Evolutionary conservation across 2,888 invertebrate genomes (phyloP).

Genomic region (Odontomyia ornata): DNA sequence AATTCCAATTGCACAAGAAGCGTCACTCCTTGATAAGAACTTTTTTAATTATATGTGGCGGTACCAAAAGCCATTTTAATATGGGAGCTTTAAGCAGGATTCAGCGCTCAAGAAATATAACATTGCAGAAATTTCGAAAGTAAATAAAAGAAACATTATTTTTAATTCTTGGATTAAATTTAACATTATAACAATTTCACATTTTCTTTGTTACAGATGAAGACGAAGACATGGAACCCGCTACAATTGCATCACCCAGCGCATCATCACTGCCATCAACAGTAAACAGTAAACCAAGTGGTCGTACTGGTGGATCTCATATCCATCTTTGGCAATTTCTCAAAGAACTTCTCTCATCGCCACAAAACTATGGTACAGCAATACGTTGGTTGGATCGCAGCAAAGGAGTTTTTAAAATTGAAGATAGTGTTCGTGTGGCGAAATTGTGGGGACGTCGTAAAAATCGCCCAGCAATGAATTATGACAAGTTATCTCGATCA

Average conservation of each 20-base stretch:
- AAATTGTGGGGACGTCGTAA: slow-evolving; percentile 97
- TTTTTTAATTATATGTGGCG: too few species aligned
- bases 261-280: slow-evolving; percentile 43
- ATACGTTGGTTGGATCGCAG: slow-evolving; percentile 97
- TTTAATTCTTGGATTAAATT: too few species aligned
- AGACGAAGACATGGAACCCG: slow-evolving; percentile 61
- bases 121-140: too few species aligned
- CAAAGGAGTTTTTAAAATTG: slow-evolving; percentile 98
- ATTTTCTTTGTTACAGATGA: slow-evolving; percentile 62
- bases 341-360: slow-evolving; percentile 90
- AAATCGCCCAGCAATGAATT: slow-evolving; percentile 99
- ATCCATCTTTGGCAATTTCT: slow-evolving; percentile 99
- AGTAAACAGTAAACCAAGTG: slow-evolving; percentile 46
- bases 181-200: too few species aligned
- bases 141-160: too few species aligned
- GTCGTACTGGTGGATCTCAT: slow-evolving; percentile 77
- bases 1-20: too few species aligned
- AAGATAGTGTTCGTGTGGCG: slow-evolving; percentile 97
- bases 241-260: slow-evolving; percentile 50
- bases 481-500: slow-evolving; percentile 97
- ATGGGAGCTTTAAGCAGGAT: too few species aligned
- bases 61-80: too few species aligned
- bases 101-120: too few species aligned
- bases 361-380: slow-evolving; percentile 89
- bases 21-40: too few species aligned